Evolutionary conservation across 1,140 invertebrate genomes (phyloP).

Genomic region (Diorhabda elongata): DNA sequence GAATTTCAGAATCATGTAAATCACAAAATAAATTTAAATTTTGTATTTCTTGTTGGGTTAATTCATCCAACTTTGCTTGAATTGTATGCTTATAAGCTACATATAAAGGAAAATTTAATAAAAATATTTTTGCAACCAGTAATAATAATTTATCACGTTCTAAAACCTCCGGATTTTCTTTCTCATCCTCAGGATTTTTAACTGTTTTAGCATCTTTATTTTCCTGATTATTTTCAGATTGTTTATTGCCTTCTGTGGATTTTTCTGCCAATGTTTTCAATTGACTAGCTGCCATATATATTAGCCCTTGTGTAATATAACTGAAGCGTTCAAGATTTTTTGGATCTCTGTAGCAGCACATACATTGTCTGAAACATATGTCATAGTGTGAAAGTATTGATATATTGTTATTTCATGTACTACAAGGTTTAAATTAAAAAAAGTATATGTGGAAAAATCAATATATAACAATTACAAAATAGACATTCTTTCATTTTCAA

Average conservation of each 20-base stretch:
- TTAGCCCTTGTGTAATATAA: constrained; percentile 76
- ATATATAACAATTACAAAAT: too few species aligned
- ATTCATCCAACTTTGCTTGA: constrained; percentile 69
- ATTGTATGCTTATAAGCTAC: constrained; percentile 84
- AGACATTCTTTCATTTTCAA: too few species aligned
- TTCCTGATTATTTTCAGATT: constrained; percentile 28
- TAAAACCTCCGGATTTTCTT: constrained; percentile 44
- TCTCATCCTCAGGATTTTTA: constrained; percentile 32
- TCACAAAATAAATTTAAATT: constrained; percentile 81
- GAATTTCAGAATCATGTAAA: constrained; percentile 87
- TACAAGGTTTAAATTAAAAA: too few species aligned
- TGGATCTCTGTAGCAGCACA: constrained; percentile 85
- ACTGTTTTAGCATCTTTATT: constrained; percentile 18
- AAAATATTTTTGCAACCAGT: constrained; percentile 75
- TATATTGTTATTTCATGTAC: too few species aligned
- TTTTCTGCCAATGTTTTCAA: constrained; percentile 64
- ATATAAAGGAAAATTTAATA: constrained; percentile 87
- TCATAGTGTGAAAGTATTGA: too few species aligned
- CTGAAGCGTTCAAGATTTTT: constrained; percentile 89
- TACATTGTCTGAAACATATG: constrained; percentile 70
- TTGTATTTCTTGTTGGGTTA: constrained; percentile 72
- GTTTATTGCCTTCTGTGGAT: constrained; percentile 27
- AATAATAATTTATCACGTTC: constrained; percentile 76
- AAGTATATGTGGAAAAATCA: too few species aligned
- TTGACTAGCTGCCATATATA: constrained; percentile 68